Conservation (phyloP, 2,888 invertebrate genomes). For the Lasioglossum figueresi region DNA sequence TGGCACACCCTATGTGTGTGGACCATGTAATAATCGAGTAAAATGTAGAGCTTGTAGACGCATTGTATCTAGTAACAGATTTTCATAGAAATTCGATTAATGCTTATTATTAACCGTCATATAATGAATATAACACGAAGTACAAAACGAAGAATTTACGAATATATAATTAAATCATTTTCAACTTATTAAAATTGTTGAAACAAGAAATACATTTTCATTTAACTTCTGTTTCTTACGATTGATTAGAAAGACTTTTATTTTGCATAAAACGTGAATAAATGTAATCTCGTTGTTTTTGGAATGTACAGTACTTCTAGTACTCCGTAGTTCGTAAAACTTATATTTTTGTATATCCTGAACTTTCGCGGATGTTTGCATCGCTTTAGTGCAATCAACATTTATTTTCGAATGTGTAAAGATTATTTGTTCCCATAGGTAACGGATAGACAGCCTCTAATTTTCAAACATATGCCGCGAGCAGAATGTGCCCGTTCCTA, state of each 20-base stretch:
- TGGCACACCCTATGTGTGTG: slow-evolving; percentile 59
- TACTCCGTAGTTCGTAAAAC: neutral
- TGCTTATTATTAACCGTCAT: neutral
- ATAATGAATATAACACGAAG: neutral
- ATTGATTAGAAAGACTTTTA: too few species aligned
- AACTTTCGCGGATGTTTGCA: neutral
- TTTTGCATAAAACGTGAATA: neutral
- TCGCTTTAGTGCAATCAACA: neutral
- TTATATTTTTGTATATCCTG: neutral
- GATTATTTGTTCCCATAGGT: neutral
- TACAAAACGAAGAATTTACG: neutral
- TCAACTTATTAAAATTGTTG: neutral
- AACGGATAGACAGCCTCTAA: neutral
- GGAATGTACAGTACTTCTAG: neutral
- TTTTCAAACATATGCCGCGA: neutral
- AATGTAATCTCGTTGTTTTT: neutral
- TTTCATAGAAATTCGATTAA: neutral
- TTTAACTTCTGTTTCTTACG: too few species aligned
- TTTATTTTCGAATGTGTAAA: neutral
- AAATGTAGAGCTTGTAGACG: slow-evolving; percentile 30
- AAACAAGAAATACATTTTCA: neutral
- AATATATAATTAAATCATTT: neutral
- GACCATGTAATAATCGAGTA: slow-evolving; percentile 34
- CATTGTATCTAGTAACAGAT: slow-evolving; percentile 27
- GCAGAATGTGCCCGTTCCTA: slow-evolving; percentile 15